Conservation (phyloP, 2,113 vertebrate genomes). For the Eurystomus gularis region DNA sequence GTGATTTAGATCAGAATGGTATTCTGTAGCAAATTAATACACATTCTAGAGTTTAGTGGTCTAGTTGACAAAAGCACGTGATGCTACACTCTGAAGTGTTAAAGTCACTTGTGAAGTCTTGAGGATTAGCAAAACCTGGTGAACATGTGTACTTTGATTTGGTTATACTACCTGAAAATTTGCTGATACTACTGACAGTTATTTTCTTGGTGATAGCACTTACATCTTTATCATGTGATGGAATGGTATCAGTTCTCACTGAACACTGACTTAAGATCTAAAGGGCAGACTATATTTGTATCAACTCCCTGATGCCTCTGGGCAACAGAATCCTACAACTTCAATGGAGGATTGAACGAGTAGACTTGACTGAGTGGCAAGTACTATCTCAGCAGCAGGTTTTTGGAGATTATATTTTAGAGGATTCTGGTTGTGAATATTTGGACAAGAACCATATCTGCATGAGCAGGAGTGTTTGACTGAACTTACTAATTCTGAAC, state of each 20-base stretch:
- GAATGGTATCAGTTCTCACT: not conserved
- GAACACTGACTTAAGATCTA: not conserved
- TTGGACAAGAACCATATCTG: not conserved
- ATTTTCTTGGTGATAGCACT: not conserved
- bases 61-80: not conserved
- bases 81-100: not conserved
- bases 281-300: not conserved
- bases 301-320: not conserved
- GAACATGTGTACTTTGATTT: not conserved
- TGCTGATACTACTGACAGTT: not conserved
- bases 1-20: not conserved
- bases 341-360: not conserved
- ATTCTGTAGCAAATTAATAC: not conserved
- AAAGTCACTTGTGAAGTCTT: not conserved
- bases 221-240: not conserved
- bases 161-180: not conserved
- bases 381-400: not conserved
- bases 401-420: not conserved
- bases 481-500: not conserved
- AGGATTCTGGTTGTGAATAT: not conserved
- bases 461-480: not conserved
- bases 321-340: not conserved
- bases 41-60: not conserved
- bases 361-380: not conserved
- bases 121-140: not conserved